Evolutionary conservation across 2,113 vertebrate genomes (phyloP).

Genomic region (Chitala chitala): DNA sequence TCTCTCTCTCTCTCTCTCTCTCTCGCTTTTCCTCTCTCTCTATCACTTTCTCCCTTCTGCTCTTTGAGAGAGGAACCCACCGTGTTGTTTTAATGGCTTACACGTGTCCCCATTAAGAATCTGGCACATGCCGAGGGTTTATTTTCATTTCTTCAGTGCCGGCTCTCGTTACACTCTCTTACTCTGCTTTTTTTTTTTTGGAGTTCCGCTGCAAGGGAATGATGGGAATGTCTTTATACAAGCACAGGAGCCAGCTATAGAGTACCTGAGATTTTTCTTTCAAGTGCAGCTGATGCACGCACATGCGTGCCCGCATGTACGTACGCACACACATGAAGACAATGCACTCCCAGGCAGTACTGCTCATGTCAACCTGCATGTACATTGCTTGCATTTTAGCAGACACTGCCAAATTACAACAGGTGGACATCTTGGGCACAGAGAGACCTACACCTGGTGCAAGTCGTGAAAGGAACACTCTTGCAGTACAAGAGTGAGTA

Average conservation of each 20-base stretch:
- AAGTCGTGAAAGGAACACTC: no score
- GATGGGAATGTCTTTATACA: conserved; percentile 9
- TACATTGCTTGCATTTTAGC: not conserved
- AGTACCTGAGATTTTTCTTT: not conserved
- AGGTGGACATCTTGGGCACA: no score
- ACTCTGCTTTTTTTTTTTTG: not conserved
- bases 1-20: conserved; percentile 46
- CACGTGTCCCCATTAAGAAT: conserved; percentile 31
- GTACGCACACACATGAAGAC: not conserved
- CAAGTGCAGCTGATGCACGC: not conserved
- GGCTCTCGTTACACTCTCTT: conserved; percentile 16
- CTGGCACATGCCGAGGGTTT: conserved; percentile 21
- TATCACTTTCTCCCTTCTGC: conserved; percentile 40
- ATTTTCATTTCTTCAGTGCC: conserved; percentile 14
- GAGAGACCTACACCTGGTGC: no score
- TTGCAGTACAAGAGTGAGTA: no score
- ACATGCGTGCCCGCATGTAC: not conserved
- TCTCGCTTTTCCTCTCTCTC: conserved; percentile 39
- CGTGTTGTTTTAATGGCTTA: conserved; percentile 62
- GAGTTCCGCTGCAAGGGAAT: not conserved
- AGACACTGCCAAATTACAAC: no score
- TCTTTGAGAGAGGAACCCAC: conserved; percentile 58
- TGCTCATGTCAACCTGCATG: not conserved
- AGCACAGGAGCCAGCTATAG: not conserved
- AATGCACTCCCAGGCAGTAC: not conserved